A percentile compares a stretch with the other conserved stretches of the same genome.
phyloP scores from a whole-genome alignment of 1,140 invertebrate genomes.

The Gryllus bimaculatus region DNA sequence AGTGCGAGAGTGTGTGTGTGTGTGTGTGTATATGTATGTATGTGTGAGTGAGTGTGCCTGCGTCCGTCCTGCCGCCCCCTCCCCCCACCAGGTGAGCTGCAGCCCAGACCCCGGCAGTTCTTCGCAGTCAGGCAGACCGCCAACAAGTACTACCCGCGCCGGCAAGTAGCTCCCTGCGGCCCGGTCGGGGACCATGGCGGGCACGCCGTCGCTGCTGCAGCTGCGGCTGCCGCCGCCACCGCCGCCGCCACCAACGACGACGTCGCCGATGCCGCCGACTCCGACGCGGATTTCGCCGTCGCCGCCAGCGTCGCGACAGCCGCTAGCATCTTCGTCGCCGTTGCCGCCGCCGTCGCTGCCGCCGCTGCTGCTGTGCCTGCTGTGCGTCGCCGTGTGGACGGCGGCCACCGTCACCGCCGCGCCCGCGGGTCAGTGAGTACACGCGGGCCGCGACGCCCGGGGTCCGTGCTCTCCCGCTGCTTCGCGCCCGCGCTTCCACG shows the following conservation, averaged over 20 bases:
- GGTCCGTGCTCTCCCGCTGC: too few relatives aligned
- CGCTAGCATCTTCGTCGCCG: too few relatives aligned
- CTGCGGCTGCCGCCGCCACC: too few relatives aligned
- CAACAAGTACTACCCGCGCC: constrained; percentile 4
- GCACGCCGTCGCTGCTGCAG: constrained; percentile 5
- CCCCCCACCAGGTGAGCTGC: not conserved
- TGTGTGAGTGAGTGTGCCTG: not conserved
- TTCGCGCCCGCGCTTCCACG: not conserved
- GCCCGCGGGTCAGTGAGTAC: constrained; percentile 1
- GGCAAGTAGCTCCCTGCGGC: not conserved
- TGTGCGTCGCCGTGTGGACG: too few relatives aligned
- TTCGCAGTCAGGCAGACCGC: constrained; percentile 6
- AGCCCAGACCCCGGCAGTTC: not conserved
- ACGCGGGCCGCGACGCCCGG: not conserved
- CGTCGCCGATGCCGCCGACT: too few relatives aligned
- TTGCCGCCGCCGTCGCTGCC: too few relatives aligned
- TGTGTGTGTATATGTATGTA: not conserved
- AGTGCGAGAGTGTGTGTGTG: not conserved
- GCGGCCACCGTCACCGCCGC: too few relatives aligned
- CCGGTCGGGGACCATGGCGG: not conserved
- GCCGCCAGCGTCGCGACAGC: too few relatives aligned
- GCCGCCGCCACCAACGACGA: not conserved
- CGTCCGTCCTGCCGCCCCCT: not conserved
- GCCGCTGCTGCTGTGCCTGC: too few relatives aligned
- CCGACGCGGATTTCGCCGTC: not conserved